These are phyloP conservation scores for Hucho hucho DNA, from an alignment of 2,113 vertebrate genomes.

Conservation along the genomic window DNA sequence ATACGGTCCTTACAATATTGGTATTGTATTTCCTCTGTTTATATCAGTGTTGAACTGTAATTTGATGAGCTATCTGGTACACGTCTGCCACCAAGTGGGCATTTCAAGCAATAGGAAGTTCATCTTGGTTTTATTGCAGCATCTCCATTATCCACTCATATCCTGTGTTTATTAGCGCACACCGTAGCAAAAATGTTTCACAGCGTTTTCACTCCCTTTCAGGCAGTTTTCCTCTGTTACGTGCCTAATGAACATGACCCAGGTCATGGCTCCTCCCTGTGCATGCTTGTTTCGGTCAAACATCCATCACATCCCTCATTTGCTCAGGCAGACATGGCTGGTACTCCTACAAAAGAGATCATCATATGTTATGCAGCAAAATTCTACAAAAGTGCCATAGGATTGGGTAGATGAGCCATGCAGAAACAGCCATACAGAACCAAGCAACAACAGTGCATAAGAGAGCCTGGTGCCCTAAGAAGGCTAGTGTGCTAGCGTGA, in stretches of 20 bases:
- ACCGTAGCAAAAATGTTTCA: neutral
- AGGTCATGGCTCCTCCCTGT: neutral
- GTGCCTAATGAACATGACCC: neutral
- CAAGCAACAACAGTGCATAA: neutral
- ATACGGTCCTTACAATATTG: too few species aligned
- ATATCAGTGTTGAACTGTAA: neutral
- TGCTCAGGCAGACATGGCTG: neutral
- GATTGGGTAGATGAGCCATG: too few species aligned
- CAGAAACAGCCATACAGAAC: too few species aligned
- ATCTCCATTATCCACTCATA: neutral
- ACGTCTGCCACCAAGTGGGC: conserved; percentile 49
- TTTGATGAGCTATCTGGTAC: neutral
- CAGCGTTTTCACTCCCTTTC: neutral
- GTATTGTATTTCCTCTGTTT: neutral
- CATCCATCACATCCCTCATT: neutral
- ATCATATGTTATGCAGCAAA: neutral
- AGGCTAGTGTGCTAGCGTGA: neutral
- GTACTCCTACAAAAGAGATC: neutral
- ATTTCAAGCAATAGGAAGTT: conserved; percentile 17
- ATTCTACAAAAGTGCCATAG: too few species aligned
- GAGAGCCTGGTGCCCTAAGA: neutral
- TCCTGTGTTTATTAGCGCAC: too few species aligned
- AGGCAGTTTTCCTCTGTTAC: neutral
- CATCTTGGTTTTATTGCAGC: neutral
- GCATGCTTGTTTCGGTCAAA: neutral